A percentile compares a stretch with the other conserved stretches of the same genome.
phyloP scores from a whole-genome alignment of 37 sponge, comb jelly and placozoan genomes.

The Chondrosia reniformis region DNA sequence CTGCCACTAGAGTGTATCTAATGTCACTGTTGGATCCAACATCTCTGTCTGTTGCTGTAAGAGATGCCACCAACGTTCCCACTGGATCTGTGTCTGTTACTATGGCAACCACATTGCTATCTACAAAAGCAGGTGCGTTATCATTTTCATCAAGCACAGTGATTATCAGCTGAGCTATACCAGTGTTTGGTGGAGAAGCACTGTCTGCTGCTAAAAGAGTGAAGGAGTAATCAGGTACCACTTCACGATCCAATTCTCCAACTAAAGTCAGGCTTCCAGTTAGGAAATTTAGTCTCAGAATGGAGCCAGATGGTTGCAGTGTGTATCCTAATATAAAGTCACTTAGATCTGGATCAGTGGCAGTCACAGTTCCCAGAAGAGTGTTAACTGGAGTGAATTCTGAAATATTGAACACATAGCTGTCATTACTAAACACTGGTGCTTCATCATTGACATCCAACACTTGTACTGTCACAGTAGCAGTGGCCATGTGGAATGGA shows the following conservation, averaged over 20 bases:
- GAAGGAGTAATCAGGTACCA: conserved; percentile 21
- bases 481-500: conserved; percentile 20
- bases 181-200: conserved; percentile 35
- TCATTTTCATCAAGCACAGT: conserved; percentile 70
- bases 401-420: conserved; percentile 2
- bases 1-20: conserved; percentile 23
- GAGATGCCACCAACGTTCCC: conserved; percentile 19
- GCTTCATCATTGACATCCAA: conserved; percentile 63
- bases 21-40: conserved; percentile 24
- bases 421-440: conserved; percentile 36
- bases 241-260: conserved; percentile 46
- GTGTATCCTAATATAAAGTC: conserved; percentile 5
- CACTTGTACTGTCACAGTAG: conserved; percentile 16
- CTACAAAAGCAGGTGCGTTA: conserved; percentile 58
- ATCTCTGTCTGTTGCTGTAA: conserved; percentile 49
- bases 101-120: background rate
- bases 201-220: conserved; percentile 52
- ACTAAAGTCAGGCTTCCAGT: conserved; percentile 35
- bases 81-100: conserved; percentile 7
- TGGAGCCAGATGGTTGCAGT: conserved; percentile 4
- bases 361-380: background rate
- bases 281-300: conserved; percentile 29
- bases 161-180: conserved; percentile 33
- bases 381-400: background rate
- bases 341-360: conserved; percentile 5